Evolutionary conservation across 2,113 vertebrate genomes (phyloP), one percentile per base, ranked within the genome.

Genomic region (Chelonoidis abingdonii): DNA sequence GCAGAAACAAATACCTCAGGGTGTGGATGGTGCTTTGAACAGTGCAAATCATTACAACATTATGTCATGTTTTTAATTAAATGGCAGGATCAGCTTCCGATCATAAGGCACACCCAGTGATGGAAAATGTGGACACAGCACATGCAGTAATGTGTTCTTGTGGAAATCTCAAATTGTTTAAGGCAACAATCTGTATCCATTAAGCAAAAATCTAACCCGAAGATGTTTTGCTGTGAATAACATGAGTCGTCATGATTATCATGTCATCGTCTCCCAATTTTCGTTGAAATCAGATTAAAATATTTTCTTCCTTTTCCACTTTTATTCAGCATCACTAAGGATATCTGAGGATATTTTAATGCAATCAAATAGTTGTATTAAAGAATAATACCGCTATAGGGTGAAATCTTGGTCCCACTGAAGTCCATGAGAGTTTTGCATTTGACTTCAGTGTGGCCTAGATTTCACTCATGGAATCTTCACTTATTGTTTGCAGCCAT

Each of bases 51-150:
- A 44, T 52, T 53, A 25, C 83, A 92, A 65, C 1, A 31, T 14
- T 52, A 80, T n/a, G 93, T 78, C 93, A 69, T 96, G 94, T 93
- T 87, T 94, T 97, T 96, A 92, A 97, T 97, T 97, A 97, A 94
- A 81, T 76, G 94, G 84, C 89, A 94, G 93, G 84, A 44, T 97
- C 96, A 90, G 93, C 87, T 97, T 97, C 97, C 0, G 4, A 29
- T 57, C 93, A 88, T 86, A 87, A 93, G 95, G 95, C 96, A 95
- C 96, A 94, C 96, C 93, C 94, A 85, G 96, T 17, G 78, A 79
- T 83, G 86, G 86, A 90, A 91, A 93, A 94, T 12, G 0, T 4
- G 80, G 92, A 59, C 57, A n/a, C 35, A 79, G 29, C 0, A 38
- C 91, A 95, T 90, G 82, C 90, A 83, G 76, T 93, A 44, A 83